Evolutionary conservation across 2,797 vertebrate species (phyloP), one percentile per base, ranked within the genome.

Genomic region (Gallinago solitaria): DNA sequence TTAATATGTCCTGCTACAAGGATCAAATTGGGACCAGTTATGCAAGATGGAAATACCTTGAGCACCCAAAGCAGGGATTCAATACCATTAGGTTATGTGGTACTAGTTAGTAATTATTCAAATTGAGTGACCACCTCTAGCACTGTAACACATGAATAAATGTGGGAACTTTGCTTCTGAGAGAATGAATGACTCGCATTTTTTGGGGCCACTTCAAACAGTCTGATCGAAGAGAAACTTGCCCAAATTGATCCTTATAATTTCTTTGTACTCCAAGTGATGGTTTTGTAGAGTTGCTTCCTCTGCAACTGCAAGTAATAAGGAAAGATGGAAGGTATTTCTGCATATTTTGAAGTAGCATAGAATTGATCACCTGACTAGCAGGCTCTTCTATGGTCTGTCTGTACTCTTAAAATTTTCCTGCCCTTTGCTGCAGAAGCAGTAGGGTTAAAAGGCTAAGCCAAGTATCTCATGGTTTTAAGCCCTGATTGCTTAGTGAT

Each of bases 171-270:
- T 85, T 79, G 32, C 23, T 12, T 77, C 5, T 68, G 37, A 69
- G 28, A 69, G 8, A 28, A 25, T 41, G 41, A 11, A 19, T 69
- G 53, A 41, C 14, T 63, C 14, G 4, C 5, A 0, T n/a, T 71
- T 33, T 61, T 27, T 45, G 73, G 23, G 3, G 25, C 41, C 8
- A 33, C 41, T 78, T 93, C 12, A 48, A 21, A 18, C 56, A 30
- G 12, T 60, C 33, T 85, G 27, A 54, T 83, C 23, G 51, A 88
- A 90, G 37, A 48, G 41, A 28, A 78, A 45, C 65, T 79, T 96
- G 39, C 16, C 83, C 75, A 96, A 80, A 37, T 96, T 95, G 96
- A 95, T 93, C 84, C 93, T 97, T 95, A 50, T 76, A 83, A 77
- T 63, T 83, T 87, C 60, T 91, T 18, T 75, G 69, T 94, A 60